Conservation (phyloP, 2,797 vertebrate species). For the Epinephelus awoara region DNA sequence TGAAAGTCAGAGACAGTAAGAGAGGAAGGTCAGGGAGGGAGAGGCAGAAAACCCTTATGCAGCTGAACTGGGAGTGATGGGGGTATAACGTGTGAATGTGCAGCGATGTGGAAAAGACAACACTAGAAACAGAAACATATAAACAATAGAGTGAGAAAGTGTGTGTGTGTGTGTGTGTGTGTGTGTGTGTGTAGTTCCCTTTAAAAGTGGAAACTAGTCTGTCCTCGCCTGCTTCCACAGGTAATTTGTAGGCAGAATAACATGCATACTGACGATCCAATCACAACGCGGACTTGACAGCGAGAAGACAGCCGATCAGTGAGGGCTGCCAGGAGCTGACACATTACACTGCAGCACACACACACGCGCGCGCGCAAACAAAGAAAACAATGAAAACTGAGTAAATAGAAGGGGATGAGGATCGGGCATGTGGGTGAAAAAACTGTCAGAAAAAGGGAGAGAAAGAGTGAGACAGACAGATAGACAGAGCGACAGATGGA, state of each 20-base stretch:
- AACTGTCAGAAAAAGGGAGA: conserved; percentile 48
- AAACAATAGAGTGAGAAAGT: conserved; percentile 60
- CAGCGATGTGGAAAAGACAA: conserved; percentile 75
- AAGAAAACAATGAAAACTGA: conserved; percentile 43
- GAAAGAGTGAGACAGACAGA: conserved; percentile 45
- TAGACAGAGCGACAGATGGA: conserved; percentile 60
- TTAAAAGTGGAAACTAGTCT: conserved; percentile 3
- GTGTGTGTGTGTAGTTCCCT: not conserved
- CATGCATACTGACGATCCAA: conserved; percentile 59
- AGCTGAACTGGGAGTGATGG: conserved; percentile 63
- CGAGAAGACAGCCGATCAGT: conserved; percentile 59
- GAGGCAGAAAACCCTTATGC: conserved; percentile 60
- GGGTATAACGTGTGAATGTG: conserved; percentile 52
- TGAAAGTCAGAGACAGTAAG: conserved; percentile 28
- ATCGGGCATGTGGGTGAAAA: conserved; percentile 43
- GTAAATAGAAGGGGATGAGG: conserved; percentile 17
- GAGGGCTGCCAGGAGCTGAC: conserved; percentile 62
- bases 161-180: conserved; percentile 3
- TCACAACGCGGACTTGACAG: conserved; percentile 61
- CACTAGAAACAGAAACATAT: conserved; percentile 66
- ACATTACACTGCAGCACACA: conserved; percentile 32
- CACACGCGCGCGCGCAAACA: conserved; percentile 5
- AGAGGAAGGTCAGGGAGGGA: conserved; percentile 35
- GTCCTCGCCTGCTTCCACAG: conserved; percentile 43
- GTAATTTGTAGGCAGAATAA: conserved; percentile 70